These are phyloP conservation scores for Parazoanthus swiftii DNA, from an alignment of 92 coral and sea anemone species.

Conservation along the genomic window DNA sequence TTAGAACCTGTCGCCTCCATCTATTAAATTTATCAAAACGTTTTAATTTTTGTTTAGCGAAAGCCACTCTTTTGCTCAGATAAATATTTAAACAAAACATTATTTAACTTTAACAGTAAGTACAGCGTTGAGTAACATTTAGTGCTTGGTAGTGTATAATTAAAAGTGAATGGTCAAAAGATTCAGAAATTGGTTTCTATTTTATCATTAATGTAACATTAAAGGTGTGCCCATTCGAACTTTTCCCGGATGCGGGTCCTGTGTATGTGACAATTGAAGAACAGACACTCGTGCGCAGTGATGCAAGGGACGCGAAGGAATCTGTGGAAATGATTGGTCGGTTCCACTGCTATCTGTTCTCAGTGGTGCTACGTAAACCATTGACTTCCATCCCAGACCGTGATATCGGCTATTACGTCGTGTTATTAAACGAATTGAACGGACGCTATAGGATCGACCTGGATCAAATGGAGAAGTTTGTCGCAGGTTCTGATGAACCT, in stretches of 20 bases:
- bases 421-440: constrained; percentile 42
- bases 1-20: too few relatives aligned
- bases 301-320: constrained; percentile 44
- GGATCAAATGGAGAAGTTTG: constrained; percentile 10
- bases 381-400: constrained; percentile 47
- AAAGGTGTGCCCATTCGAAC: constrained; percentile 68
- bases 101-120: too few relatives aligned
- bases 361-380: constrained; percentile 58
- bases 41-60: too few relatives aligned
- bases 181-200: background rate
- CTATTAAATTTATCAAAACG: too few relatives aligned
- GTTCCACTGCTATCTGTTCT: constrained; percentile 66
- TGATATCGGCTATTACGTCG: constrained; percentile 73
- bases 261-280: constrained; percentile 53
- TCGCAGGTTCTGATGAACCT: background rate
- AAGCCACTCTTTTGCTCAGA: too few relatives aligned
- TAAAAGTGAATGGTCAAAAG: too few relatives aligned
- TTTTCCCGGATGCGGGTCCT: constrained; percentile 76
- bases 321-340: background rate
- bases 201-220: constrained; percentile 17
- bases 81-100: too few relatives aligned
- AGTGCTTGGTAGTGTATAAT: too few relatives aligned
- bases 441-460: background rate
- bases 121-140: too few relatives aligned
- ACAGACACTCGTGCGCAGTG: background rate